Evolutionary conservation across 64 coral and sea anemone species (phyloP).

Genomic region (Actinia equina): DNA sequence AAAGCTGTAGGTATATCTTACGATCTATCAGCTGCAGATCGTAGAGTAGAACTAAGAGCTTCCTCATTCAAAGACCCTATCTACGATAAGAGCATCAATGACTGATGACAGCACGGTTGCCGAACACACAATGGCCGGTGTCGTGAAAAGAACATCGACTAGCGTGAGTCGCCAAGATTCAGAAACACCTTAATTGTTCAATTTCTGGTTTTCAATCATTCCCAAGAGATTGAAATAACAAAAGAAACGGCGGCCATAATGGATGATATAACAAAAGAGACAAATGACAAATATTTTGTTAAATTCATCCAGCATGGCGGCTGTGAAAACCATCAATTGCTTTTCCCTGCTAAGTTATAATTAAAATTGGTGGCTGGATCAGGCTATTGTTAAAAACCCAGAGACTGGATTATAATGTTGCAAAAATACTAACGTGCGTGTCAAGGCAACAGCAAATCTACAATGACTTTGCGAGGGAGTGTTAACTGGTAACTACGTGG

Average conservation of each 20-base stretch:
- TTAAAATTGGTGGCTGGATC: background rate
- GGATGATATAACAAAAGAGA: too few species aligned
- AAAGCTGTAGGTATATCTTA: background rate
- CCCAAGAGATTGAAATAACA: too few species aligned
- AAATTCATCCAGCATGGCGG: too few species aligned
- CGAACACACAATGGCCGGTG: background rate
- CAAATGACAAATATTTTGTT: too few species aligned
- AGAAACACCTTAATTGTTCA: background rate
- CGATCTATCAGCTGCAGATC: background rate
- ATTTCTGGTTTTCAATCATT: background rate
- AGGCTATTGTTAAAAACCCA: background rate
- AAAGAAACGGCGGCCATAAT: too few species aligned
- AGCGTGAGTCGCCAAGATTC: background rate
- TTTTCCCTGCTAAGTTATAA: background rate
- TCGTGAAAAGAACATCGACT: background rate
- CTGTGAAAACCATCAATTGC: too few species aligned
- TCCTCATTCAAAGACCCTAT: background rate
- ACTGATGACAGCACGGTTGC: background rate
- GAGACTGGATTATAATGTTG: background rate
- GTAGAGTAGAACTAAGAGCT: slow-evolving; percentile 2
- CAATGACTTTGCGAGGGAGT: background rate
- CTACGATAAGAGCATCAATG: background rate
- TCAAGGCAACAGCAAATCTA: background rate
- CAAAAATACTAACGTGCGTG: background rate
- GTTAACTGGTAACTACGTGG: background rate